Evolutionary conservation across 2,113 vertebrate species (phyloP), one percentile per base, ranked within the genome.

Genomic region (Pseudorasbora parva): DNA sequence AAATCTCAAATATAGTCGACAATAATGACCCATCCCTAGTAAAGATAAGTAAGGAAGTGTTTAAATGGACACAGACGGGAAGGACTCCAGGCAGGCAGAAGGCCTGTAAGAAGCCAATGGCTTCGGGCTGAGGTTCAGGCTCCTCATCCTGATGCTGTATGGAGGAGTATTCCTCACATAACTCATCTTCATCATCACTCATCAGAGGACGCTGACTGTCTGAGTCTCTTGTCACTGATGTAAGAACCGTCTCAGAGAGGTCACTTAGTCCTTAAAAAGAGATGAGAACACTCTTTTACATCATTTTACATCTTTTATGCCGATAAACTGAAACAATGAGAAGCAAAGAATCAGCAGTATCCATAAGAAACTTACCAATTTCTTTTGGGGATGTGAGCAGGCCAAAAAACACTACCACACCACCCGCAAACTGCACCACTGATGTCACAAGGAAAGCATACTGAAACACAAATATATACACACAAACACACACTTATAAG

Each of bases 401-500:
- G 57, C 97, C 97, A 2, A 98, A 99, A 94, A 98, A 98, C 81
- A 99, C 96, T 27, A 98, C 47, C n/a, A 98, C 88, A 62, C 97
- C 98, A 19, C 97, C 97, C 25, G 96, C 96, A 93, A 98, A 97
- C 94, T 98, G 97, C 82, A 98, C 95, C 3, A 96, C 94, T 0
- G 97, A 96, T 0, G 98, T 99, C 91, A 99, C 95, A 92, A 99
- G 91, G 91, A 99, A 99, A 88, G 97, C 97, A 14, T 98, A 98
- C 98, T 99, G 90, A 71, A 5, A 72, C 11, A 66, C 0, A 30
- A 2, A 45, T 17, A 74, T 4, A 57, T 79, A 81, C 54, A 64
- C 56, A 60, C 47, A 43, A n/a, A 51, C n/a, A n/a, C 8, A 37
- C 10, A 25, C 64, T 47, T 23, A 41, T 59, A 51, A 27, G 21